Evolutionary conservation across 2,113 vertebrate genomes (phyloP).

Genomic region (Cairina moschata): DNA sequence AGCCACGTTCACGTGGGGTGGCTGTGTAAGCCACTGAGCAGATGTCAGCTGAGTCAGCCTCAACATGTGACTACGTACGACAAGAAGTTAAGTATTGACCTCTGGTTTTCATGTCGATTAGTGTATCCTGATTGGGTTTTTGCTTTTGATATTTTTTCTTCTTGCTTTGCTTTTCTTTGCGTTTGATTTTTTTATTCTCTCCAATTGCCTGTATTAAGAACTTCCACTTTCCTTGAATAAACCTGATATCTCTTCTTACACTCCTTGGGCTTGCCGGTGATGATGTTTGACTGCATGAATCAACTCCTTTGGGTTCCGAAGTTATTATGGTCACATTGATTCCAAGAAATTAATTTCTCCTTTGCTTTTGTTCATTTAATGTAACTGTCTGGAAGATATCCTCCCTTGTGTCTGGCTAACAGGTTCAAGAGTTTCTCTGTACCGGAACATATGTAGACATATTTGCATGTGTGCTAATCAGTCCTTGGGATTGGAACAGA

Average conservation of each 20-base stretch:
- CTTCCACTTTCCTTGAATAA: neutral
- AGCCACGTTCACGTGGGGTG: neutral
- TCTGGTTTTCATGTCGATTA: neutral
- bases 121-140: neutral
- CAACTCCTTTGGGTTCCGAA: neutral
- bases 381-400: neutral
- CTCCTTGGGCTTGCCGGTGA: neutral
- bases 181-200: neutral
- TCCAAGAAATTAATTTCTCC: neutral
- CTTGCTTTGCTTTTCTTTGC: too few species aligned
- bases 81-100: neutral
- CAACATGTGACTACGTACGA: neutral
- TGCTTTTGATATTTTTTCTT: neutral
- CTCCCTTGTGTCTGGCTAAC: neutral
- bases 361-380: neutral
- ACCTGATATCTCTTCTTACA: neutral
- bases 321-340: neutral
- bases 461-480: neutral
- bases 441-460: neutral
- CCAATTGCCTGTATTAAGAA: neutral
- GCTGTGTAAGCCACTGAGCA: neutral
- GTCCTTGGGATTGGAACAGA: neutral
- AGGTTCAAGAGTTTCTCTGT: neutral
- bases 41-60: neutral
- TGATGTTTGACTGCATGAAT: neutral